Evolutionary conservation across 2,113 vertebrate species (phyloP), one percentile per base, ranked within the genome.

Genomic region (Psammodynastes pulverulentus): DNA sequence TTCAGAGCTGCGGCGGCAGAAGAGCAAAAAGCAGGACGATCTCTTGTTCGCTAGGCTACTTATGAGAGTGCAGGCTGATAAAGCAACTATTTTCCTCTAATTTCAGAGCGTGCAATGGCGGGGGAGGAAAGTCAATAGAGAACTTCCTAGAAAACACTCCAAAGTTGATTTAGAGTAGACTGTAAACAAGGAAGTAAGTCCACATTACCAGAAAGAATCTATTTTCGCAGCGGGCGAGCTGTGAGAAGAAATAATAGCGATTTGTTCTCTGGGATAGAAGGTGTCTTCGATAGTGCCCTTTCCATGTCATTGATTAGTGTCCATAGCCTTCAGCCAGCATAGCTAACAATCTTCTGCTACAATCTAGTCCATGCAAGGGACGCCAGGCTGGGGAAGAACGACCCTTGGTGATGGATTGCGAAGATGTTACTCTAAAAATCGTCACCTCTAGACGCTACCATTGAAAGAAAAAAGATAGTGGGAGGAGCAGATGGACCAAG

Each of bases 111-210:
- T 53, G 91, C 62, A 87, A 90, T 84, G 79, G 62, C 23, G 84
- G 49, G 45, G 34, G 92, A 91, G 49, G 84, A 90, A 92, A 84
- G 91, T 92, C 94, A 48, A 56, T 13, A 58, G 24, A 91, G 1
- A 54, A 17, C 91, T 91, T 95, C 84, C 90, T 89, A 48, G 87
- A 91, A 52, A 52, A 67, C 86, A 89, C 62, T 58, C 51, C n/a
- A 58, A 56, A 92, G 90, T 89, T 86, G 92, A 94, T 91, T 95
- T 93, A 91, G n/a, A n/a, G n/a, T n/a, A n/a, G 93, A 94, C 48
- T 90, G 58, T 91, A 94, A 95, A 95, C 39, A 91, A 13, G 39
- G 56, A 86, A 53, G 43, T 48, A 56, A 24, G 21, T 24, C 13
- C 9, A 51, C 62, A 43, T 72, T 26, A 86, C 23, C 5, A 19